phyloP scores from a whole-genome alignment of 2,888 invertebrate genomes.

The Chalcosyrphus nemorum region DNA sequence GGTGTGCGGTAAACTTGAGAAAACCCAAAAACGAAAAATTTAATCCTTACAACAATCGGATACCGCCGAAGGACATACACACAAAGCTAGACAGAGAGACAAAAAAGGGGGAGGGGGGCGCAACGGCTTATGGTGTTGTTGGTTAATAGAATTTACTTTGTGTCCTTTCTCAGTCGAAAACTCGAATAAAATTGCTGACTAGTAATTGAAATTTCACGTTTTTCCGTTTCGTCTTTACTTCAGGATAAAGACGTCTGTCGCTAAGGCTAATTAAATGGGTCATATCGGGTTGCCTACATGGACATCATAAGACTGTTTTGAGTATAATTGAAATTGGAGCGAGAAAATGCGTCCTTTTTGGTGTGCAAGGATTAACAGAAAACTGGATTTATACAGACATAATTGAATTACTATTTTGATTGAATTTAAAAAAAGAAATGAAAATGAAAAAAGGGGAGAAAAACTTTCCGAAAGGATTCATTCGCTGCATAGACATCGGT shows the following conservation, averaged over 20 bases:
- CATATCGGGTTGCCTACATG: slow-evolving; percentile 40
- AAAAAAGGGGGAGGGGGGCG: background rate
- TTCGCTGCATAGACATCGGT: background rate
- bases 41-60: slow-evolving; percentile 44
- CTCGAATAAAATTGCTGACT: slow-evolving; percentile 33
- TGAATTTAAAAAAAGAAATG: slow-evolving; percentile 17
- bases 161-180: slow-evolving; percentile 16
- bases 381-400: background rate
- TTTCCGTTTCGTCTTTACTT: slow-evolving; percentile 33
- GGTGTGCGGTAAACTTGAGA: slow-evolving; percentile 22
- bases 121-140: slow-evolving; percentile 23
- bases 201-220: slow-evolving; percentile 45
- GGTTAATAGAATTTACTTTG: slow-evolving; percentile 30
- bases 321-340: slow-evolving; percentile 5
- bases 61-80: slow-evolving; percentile 12
- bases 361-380: background rate
- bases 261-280: slow-evolving; percentile 50
- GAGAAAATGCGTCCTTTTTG: background rate
- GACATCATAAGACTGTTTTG: slow-evolving; percentile 6
- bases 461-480: background rate
- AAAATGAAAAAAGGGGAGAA: background rate
- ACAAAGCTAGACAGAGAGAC: background rate
- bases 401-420: slow-evolving; percentile 42
- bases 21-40: slow-evolving; percentile 9
- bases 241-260: slow-evolving; percentile 26